Evolutionary conservation across 2,888 invertebrate genomes (phyloP).

Genomic region (Leptodirus hochenwartii): DNA sequence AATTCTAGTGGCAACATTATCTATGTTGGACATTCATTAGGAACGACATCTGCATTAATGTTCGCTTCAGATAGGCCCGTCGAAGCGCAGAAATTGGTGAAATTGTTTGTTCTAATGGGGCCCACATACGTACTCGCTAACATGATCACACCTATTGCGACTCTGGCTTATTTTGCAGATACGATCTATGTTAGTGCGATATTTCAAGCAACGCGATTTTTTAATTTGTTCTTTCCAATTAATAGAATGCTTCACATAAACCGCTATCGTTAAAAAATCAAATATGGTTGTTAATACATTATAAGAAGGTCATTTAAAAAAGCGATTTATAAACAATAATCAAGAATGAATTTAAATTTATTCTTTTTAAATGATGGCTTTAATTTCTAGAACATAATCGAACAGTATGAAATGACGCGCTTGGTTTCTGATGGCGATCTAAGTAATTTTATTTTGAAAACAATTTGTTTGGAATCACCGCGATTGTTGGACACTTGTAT

Average conservation of each 20-base stretch:
- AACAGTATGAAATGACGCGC: constrained; percentile 5
- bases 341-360: no score
- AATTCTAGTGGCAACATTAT: constrained; percentile 27
- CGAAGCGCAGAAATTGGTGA: constrained; percentile 44
- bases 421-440: constrained; percentile 8
- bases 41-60: constrained; percentile 54
- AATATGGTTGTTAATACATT: no score
- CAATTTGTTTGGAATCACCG: constrained; percentile 21
- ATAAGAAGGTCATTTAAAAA: no score
- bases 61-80: constrained; percentile 48
- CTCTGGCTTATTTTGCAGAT: constrained; percentile 41
- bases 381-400: constrained; percentile 7
- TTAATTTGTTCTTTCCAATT: no score
- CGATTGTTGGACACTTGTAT: no score
- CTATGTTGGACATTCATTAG: constrained; percentile 83
- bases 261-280: no score
- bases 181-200: constrained; percentile 29
- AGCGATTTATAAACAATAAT: no score
- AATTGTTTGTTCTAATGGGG: constrained; percentile 42
- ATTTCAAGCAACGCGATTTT: no score
- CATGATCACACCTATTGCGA: constrained; percentile 41
- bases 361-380: no score
- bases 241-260: no score
- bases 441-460: constrained; percentile 6
- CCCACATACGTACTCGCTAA: constrained; percentile 43